These are phyloP conservation scores for Scomber colias DNA, from an alignment of 2,113 vertebrate genomes.

Conservation along the genomic window DNA sequence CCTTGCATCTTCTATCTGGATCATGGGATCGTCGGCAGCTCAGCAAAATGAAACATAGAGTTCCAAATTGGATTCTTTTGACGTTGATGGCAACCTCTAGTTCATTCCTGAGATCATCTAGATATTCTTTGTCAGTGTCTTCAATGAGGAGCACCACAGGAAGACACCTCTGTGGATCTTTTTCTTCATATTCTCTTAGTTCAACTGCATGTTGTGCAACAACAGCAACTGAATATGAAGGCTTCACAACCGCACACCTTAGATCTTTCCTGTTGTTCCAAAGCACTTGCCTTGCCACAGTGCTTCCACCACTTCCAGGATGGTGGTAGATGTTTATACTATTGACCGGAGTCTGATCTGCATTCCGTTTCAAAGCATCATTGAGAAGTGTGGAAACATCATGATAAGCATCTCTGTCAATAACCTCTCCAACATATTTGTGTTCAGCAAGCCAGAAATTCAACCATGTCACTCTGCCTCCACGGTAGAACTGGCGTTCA, in stretches of 20 bases:
- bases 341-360: slow-evolving; percentile 70
- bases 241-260: slow-evolving; percentile 85
- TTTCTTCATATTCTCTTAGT: slow-evolving; percentile 87
- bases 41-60: slow-evolving; percentile 85
- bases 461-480: slow-evolving; percentile 86
- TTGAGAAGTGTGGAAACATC: slow-evolving; percentile 75
- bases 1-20: slow-evolving; percentile 82
- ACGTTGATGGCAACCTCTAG: slow-evolving; percentile 77
- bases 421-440: slow-evolving; percentile 81
- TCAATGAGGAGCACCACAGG: slow-evolving; percentile 87
- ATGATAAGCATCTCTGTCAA: slow-evolving; percentile 84
- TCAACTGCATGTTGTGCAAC: slow-evolving; percentile 84
- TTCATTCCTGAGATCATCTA: slow-evolving; percentile 82
- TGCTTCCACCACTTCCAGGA: slow-evolving; percentile 91
- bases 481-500: slow-evolving; percentile 85
- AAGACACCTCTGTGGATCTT: slow-evolving; percentile 77
- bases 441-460: slow-evolving; percentile 89
- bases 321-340: slow-evolving; percentile 89
- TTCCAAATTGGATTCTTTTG: slow-evolving; percentile 74
- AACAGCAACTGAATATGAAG: slow-evolving; percentile 64
- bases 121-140: slow-evolving; percentile 86
- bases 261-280: slow-evolving; percentile 86
- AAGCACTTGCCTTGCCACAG: slow-evolving; percentile 87
- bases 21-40: slow-evolving; percentile 84
- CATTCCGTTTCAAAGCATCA: slow-evolving; percentile 49